A percentile compares a stretch with the other conserved stretches of the same genome.
Evolutionary conservation across 2,888 invertebrate species (phyloP).

Genomic region (Gandaritis pyraliata): DNA sequence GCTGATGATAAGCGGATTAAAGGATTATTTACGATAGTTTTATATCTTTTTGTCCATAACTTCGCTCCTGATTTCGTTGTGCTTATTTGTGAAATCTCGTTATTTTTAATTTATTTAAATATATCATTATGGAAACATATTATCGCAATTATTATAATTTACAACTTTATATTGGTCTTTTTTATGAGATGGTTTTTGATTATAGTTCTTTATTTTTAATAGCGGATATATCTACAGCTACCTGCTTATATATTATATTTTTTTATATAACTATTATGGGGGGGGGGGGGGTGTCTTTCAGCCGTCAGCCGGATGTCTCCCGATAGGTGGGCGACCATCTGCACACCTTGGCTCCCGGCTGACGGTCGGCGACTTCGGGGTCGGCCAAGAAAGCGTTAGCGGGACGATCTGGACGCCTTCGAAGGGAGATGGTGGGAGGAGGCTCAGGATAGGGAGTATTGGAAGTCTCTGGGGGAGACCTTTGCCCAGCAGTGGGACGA

Average conservation of each 20-base stretch:
- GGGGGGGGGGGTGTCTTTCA: no score
- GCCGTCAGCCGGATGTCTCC: no score
- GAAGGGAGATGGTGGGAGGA: no score
- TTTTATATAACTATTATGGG: no score
- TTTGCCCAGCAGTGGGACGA: no score
- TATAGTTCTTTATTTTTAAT: not conserved
- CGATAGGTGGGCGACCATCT: no score
- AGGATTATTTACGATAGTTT: slow-evolving; percentile 65
- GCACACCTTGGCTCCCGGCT: no score
- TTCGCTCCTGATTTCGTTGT: slow-evolving; percentile 36
- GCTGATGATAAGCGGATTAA: slow-evolving; percentile 76
- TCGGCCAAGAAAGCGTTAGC: no score
- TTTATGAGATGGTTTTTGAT: not conserved
- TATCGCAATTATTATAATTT: slow-evolving; percentile 1
- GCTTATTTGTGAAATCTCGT: not conserved
- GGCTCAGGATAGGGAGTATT: no score
- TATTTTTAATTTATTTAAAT: not conserved
- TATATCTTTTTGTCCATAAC: slow-evolving; percentile 63
- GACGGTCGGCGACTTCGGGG: no score
- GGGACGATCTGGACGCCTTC: no score
- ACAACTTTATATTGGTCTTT: not conserved
- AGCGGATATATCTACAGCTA: not conserved
- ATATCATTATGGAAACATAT: not conserved
- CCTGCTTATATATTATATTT: not conserved
- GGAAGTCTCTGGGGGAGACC: no score